Evolutionary conservation across 2,113 vertebrate species (phyloP), one percentile per base, ranked within the genome.

Genomic region (Malurus cyaneus): DNA sequence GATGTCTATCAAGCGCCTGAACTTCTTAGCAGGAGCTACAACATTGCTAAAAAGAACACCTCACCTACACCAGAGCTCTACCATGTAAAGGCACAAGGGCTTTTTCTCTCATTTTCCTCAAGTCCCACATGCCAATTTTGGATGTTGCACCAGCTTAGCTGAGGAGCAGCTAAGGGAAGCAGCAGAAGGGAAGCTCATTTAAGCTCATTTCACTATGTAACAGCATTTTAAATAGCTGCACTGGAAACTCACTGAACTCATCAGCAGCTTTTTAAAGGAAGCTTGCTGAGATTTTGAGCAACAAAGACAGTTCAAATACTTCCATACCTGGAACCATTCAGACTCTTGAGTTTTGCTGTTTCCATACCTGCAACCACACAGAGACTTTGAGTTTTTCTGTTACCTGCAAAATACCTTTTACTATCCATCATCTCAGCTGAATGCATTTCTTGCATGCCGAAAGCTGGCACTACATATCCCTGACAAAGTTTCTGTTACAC

Each of bases 131-230:
- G 31, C 20, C 56, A 74, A 25, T 64, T 85, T 85, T 60, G 65
- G 49, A 87, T 32, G 15, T 23, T 74, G 76, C 5, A 9, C 7
- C 67, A 93, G 86, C 64, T 80, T 47, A 77, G 77, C 76, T 84
- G 67, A 95, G 84, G 25, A 96, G 54, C 74, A 86, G 85, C 86
- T 92, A 89, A 94, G 66, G 85, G 39, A 65, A 90, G 67, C 72
- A 86, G 85, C 86, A 93, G 93, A 89, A 94, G 66, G 85, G 39
- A 65, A 90, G 67, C 72, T 94, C 52, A 53, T 89, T 91, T 84
- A 47, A 94, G 34, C 52, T 84, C 79, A 46, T 88, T 92, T 88
- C 90, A 73, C 88, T 70, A 29, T 34, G 16, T 59, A 90, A 83
- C 65, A 84, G 52, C 41, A 90, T 73, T 94, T 93, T 88, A 94